phyloP scores from a whole-genome alignment of 2,797 vertebrate genomes.

The Pseudochirops corinnae region DNA sequence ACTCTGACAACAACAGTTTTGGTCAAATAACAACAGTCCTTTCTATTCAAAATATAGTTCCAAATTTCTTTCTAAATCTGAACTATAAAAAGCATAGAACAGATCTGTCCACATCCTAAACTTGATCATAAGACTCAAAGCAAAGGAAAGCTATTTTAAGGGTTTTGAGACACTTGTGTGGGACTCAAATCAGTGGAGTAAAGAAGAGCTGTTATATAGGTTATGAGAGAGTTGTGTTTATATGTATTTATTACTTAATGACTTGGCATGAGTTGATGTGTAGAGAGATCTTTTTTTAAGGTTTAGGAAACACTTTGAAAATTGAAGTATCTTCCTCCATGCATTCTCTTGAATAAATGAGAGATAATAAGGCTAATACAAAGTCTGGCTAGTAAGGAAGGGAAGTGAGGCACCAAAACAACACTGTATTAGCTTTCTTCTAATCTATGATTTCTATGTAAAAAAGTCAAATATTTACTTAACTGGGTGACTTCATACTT shows the following conservation, averaged over 20 bases:
- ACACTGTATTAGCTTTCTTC: background rate
- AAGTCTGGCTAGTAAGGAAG: slow-evolving; percentile 28
- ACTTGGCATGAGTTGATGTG: background rate
- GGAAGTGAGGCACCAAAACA: slow-evolving; percentile 12
- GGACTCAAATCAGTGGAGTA: background rate
- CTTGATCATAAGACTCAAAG: background rate
- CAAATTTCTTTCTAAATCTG: background rate
- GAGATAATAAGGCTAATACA: slow-evolving; percentile 38
- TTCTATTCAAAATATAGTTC: background rate
- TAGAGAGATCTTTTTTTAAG: background rate
- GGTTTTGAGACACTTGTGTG: background rate
- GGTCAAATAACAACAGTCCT: background rate
- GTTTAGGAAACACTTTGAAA: slow-evolving; percentile 36
- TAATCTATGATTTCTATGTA: slow-evolving; percentile 45
- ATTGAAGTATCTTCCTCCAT: slow-evolving; percentile 24
- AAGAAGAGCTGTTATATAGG: background rate
- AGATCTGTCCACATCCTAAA: background rate
- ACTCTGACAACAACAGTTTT: background rate
- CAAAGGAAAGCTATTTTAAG: background rate
- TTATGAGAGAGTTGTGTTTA: background rate
- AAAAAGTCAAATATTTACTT: slow-evolving; percentile 56
- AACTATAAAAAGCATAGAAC: background rate
- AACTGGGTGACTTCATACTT: slow-evolving; percentile 82
- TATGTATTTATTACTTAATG: background rate
- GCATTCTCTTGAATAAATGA: slow-evolving; percentile 37